Evolutionary conservation across 2,113 vertebrate species (phyloP).

Genomic region (Eubucco bourcierii): DNA sequence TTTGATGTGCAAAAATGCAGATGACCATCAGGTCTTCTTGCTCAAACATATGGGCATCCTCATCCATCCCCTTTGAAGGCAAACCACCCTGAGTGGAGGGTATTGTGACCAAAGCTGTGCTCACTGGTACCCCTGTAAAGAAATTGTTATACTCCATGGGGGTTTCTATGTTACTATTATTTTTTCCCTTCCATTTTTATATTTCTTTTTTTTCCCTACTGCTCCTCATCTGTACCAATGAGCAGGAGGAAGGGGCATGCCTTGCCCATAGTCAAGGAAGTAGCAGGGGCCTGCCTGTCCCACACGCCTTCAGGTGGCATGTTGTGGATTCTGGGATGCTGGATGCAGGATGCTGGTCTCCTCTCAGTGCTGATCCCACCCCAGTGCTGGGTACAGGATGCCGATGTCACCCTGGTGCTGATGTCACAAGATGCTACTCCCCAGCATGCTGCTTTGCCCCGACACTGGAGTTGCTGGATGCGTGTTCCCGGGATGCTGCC

Average conservation of each 20-base stretch:
- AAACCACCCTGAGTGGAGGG: neutral
- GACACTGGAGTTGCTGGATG: neutral
- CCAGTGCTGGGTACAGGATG: neutral
- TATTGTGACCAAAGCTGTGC: neutral
- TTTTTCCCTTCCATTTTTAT: neutral
- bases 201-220: too few relatives aligned
- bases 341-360: neutral
- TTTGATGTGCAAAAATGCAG: neutral
- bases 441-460: neutral
- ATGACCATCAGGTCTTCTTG: neutral
- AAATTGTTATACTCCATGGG: neutral
- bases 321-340: neutral
- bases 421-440: neutral
- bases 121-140: too few relatives aligned
- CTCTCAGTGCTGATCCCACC: too few relatives aligned
- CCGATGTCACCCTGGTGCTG: neutral
- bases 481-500: neutral
- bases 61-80: neutral
- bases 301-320: rapidly evolving
- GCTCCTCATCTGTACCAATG: rapidly evolving
- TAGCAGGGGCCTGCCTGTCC: rapidly evolving
- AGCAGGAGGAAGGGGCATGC: rapidly evolving
- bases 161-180: neutral
- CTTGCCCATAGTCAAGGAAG: neutral
- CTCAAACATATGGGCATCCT: rapidly evolving